These are phyloP conservation scores for Dipodomys stephensi DNA, from an alignment of 2,113 vertebrate species.

Conservation along the genomic window DNA sequence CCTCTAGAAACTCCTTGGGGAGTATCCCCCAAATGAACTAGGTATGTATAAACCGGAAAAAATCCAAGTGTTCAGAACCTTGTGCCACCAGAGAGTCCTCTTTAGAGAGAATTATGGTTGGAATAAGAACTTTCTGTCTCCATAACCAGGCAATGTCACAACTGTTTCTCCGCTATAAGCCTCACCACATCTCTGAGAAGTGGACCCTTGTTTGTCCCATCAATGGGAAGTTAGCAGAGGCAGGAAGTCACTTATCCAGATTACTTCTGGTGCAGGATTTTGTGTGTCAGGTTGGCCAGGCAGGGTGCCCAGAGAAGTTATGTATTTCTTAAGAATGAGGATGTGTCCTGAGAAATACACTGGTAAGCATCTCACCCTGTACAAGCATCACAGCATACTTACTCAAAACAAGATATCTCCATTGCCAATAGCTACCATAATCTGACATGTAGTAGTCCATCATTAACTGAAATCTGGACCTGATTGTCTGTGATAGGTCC, in stretches of 20 bases:
- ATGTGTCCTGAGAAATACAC: neutral
- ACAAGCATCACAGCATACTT: neutral
- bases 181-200: rapidly evolving
- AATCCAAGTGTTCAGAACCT: neutral
- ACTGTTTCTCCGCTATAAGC: neutral
- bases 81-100: rapidly evolving
- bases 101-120: neutral
- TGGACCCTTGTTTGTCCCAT: rapidly evolving
- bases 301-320: neutral
- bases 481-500: too few species aligned
- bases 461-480: neutral
- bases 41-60: neutral
- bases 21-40: neutral
- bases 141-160: neutral
- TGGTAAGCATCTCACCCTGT: neutral
- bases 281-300: neutral
- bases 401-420: neutral
- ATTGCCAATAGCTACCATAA: neutral
- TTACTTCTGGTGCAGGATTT: neutral
- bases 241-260: neutral
- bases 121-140: neutral
- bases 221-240: neutral
- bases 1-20: neutral
- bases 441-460: neutral
- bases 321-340: too few species aligned